A percentile compares a stretch with the other conserved stretches of the same genome.
phyloP scores from a whole-genome alignment of 2,113 vertebrate genomes.

The Neodontobutis hainanensis region DNA sequence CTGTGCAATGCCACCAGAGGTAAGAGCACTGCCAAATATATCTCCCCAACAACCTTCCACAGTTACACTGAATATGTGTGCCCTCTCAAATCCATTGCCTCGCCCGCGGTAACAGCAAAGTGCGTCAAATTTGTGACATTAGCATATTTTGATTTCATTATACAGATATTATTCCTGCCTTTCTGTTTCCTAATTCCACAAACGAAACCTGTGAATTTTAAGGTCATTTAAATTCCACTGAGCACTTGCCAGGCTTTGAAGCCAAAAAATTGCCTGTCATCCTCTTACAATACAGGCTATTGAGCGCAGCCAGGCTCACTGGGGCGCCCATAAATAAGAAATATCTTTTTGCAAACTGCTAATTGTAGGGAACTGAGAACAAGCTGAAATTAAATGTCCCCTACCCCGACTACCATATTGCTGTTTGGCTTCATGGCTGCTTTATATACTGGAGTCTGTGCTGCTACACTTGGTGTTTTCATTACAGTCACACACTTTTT shows the following conservation, averaged over 20 bases:
- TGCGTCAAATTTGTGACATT: conserved; percentile 22
- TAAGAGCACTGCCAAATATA: conserved; percentile 24
- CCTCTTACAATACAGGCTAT: conserved; percentile 54
- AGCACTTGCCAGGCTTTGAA: conserved; percentile 67
- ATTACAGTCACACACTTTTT: conserved; percentile 24
- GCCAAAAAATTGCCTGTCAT: conserved; percentile 63
- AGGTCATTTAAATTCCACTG: conserved; percentile 66
- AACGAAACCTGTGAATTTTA: conserved; percentile 50
- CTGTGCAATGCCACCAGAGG: conserved; percentile 25
- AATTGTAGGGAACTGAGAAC: conserved; percentile 57
- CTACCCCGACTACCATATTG: conserved; percentile 22
- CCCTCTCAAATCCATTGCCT: neutral
- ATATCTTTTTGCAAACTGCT: conserved; percentile 58
- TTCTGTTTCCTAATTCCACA: conserved; percentile 40
- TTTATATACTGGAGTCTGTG: conserved; percentile 4
- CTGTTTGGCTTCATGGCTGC: conserved; percentile 15
- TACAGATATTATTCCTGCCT: conserved; percentile 35
- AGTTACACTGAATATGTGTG: conserved; percentile 8
- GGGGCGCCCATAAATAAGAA: conserved; percentile 56
- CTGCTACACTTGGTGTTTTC: conserved; percentile 24
- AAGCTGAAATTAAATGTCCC: conserved; percentile 49
- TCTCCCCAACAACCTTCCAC: conserved; percentile 4
- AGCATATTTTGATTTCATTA: conserved; percentile 40
- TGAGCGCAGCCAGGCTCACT: conserved; percentile 31
- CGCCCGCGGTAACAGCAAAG: conserved; percentile 12